Evolutionary conservation across 2,113 vertebrate genomes (phyloP), one percentile per base, ranked within the genome.

Genomic region (Oophaga pumilio): DNA sequence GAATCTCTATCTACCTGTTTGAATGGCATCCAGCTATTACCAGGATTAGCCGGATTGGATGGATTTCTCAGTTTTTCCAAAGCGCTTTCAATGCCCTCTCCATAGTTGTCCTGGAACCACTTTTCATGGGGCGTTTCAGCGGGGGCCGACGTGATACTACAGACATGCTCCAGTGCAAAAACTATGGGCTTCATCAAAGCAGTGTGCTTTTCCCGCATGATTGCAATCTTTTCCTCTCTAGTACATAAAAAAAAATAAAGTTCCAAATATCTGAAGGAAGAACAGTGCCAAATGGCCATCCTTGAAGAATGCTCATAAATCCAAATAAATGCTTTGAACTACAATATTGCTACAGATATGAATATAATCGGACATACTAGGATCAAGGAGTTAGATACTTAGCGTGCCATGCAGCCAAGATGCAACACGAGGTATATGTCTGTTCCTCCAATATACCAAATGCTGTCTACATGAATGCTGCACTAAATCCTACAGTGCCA

Each of bases 141-240:
- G 17, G 96, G 92, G 57, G 97, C 95, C 0, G 97, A 96, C 0
- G 98, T 99, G 92, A 99, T 99, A 91, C 97, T 98, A 90, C 95
- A 95, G 1, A 98, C 98, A 0, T 99, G 98, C 68, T 99, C 98
- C 95, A 99, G 85, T 20, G 98, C 97, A 90, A 99, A 99, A 13
- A 99, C 98, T 50, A 99, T 96, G 0, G 98, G 98, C 57, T 98
- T 98, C 98, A 99, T 99, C 57, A 99, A 91, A 64, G 98, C 98
- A 0, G 97, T 99, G 89, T 99, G 97, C 91, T 99, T 99, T 85
- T 99, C 98, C 13, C 97, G 94, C 98, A 99, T 99, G 59, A 99
- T 99, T 7, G 98, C 98, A 8, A 97, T 94, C 89, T 99, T 99
- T 90, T 99, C 98, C 88, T 99, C 98, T 90, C 98, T 99, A 90